Evolutionary conservation across 37 sponge, comb jelly and placozoan species (phyloP).

Genomic region (Axinella damicornis): DNA sequence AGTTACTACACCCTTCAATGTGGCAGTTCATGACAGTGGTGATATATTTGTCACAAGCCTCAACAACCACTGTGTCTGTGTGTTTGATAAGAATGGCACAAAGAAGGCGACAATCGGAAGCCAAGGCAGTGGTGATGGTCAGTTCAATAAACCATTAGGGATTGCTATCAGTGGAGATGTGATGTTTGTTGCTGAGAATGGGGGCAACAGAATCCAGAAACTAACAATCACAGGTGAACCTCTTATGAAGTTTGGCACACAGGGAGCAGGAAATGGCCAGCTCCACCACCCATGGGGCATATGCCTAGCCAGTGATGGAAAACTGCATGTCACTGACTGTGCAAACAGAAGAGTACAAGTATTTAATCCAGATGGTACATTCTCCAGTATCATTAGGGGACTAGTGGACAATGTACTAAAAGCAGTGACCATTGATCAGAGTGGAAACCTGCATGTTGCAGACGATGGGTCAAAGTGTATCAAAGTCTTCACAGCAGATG

Average conservation of each 20-base stretch:
- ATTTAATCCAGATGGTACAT: constrained; percentile 39
- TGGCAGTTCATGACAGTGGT: too few relatives aligned
- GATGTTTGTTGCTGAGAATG: constrained; percentile 48
- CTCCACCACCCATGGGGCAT: constrained; percentile 38
- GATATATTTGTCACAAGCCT: too few relatives aligned
- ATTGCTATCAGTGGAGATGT: constrained; percentile 38
- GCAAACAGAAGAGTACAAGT: constrained; percentile 33
- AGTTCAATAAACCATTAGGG: constrained; percentile 30
- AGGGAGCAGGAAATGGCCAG: constrained; percentile 39
- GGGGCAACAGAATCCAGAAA: constrained; percentile 40
- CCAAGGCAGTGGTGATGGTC: constrained; percentile 44
- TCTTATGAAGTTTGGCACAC: constrained; percentile 39
- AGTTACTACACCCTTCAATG: too few relatives aligned
- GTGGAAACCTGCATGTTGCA: constrained; percentile 36
- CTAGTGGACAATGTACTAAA: not conserved
- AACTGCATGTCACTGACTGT: constrained; percentile 23
- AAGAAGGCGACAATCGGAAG: too few relatives aligned
- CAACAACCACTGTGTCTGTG: too few relatives aligned
- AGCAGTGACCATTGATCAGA: constrained; percentile 33
- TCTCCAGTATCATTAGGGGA: constrained; percentile 6
- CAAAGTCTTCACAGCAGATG: constrained; percentile 45
- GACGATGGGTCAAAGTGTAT: constrained; percentile 3
- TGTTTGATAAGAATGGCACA: too few relatives aligned
- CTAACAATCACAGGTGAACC: constrained; percentile 12
- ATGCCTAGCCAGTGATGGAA: constrained; percentile 19